These are phyloP conservation scores for Zaprionus camerounensis DNA, from an alignment of 1,140 invertebrate species.

Conservation along the genomic window DNA sequence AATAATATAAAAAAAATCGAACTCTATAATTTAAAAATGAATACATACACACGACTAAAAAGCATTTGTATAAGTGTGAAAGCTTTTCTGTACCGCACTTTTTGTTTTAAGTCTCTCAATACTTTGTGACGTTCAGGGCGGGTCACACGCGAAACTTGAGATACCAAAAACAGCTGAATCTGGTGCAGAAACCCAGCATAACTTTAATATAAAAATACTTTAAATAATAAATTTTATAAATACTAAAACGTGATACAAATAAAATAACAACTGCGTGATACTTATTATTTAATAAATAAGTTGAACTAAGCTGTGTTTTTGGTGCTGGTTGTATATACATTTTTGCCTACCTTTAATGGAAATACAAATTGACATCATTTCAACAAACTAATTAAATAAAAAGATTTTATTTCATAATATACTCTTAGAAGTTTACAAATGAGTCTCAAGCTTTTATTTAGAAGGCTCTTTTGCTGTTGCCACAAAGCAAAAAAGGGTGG, in stretches of 20 bases:
- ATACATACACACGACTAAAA: background rate
- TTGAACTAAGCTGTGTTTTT: background rate
- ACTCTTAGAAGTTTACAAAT: slow-evolving; percentile 27
- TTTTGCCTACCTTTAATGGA: background rate
- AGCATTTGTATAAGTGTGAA: slow-evolving; percentile 3
- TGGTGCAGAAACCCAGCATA: slow-evolving; percentile 10
- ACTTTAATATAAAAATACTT: background rate
- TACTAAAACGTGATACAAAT: background rate
- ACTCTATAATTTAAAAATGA: background rate
- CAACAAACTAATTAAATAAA: background rate
- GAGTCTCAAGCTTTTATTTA: slow-evolving; percentile 55
- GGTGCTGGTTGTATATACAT: slow-evolving; percentile 2
- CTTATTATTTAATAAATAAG: background rate
- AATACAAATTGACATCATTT: background rate
- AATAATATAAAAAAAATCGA: too few relatives aligned
- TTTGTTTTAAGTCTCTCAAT: slow-evolving; percentile 46
- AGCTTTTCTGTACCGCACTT: slow-evolving; percentile 52
- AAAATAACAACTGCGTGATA: slow-evolving; percentile 11
- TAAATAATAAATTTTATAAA: background rate
- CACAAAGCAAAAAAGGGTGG: slow-evolving; percentile 49
- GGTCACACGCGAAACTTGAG: slow-evolving; percentile 43
- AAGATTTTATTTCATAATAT: background rate
- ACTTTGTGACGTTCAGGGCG: slow-evolving; percentile 25
- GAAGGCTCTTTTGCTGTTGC: slow-evolving; percentile 58
- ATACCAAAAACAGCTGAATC: slow-evolving; percentile 47